These are phyloP conservation scores for Linnaemya vulpina DNA, from an alignment of 2,888 invertebrate genomes.

Conservation along the genomic window DNA sequence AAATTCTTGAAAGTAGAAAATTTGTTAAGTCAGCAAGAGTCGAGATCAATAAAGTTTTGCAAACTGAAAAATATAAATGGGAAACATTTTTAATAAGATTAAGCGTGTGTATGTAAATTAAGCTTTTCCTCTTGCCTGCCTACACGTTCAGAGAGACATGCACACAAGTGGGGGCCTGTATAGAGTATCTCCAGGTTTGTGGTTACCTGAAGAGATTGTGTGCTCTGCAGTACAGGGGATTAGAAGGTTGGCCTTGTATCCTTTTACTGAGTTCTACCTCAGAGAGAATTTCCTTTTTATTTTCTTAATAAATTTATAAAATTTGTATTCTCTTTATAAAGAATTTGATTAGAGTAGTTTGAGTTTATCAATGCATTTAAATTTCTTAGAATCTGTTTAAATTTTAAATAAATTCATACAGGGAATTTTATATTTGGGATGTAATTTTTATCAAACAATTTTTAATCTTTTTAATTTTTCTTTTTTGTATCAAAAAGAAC, in stretches of 20 bases:
- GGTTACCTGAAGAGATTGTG: background rate
- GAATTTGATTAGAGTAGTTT: background rate
- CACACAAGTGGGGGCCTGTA: background rate
- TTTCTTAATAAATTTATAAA: background rate
- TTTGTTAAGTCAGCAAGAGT: slow-evolving; percentile 48
- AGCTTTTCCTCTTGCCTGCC: background rate
- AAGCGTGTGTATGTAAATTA: slow-evolving; percentile 26
- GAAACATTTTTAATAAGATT: slow-evolving; percentile 38
- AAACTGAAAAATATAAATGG: background rate
- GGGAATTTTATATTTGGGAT: too few species aligned
- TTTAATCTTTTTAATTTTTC: too few species aligned
- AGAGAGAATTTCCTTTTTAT: background rate
- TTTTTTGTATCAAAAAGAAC: too few species aligned
- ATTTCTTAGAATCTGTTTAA: background rate
- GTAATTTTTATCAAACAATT: too few species aligned
- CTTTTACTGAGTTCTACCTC: background rate
- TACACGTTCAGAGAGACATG: background rate
- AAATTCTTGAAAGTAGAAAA: slow-evolving; percentile 15
- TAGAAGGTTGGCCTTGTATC: background rate
- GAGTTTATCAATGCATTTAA: background rate
- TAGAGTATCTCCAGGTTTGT: background rate
- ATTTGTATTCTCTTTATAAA: background rate
- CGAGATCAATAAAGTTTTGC: slow-evolving; percentile 25
- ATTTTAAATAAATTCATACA: too few species aligned
- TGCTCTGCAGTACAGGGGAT: background rate